These are phyloP conservation scores for Callocephalon fimbriatum DNA, from an alignment of 2,113 vertebrate species.

Conservation along the genomic window DNA sequence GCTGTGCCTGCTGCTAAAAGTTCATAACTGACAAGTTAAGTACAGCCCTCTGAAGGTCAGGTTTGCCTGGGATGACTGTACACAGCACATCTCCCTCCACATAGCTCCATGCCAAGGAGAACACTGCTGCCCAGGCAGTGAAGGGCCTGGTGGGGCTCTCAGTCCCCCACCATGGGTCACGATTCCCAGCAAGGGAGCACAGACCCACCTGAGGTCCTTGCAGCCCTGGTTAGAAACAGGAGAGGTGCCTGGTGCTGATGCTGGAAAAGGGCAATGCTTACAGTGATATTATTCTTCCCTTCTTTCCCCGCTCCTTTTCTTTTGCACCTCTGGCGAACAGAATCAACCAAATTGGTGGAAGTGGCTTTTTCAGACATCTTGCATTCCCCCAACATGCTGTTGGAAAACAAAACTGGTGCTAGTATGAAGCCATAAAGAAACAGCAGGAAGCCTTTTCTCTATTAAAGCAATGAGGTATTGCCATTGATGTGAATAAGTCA, in stretches of 20 bases:
- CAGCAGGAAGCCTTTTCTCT: not conserved
- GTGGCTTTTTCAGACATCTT: not conserved
- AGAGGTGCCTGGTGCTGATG: not conserved
- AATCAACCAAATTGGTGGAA: not conserved
- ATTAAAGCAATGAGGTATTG: not conserved
- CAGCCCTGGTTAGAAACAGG: not conserved
- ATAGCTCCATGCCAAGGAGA: not conserved
- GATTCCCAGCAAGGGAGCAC: not conserved
- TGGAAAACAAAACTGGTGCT: not conserved
- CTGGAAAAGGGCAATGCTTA: not conserved
- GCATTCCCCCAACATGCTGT: accelerated
- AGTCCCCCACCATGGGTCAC: not conserved
- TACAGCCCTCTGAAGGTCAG: not conserved
- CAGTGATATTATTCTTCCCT: not conserved
- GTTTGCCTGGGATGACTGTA: not conserved
- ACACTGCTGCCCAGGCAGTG: not conserved
- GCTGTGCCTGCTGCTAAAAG: not conserved
- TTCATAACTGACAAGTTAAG: not conserved
- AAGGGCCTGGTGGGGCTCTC: not conserved
- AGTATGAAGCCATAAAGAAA: not conserved
- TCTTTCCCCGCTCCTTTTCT: accelerated
- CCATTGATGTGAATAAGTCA: not conserved
- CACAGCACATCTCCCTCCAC: not conserved
- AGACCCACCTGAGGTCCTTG: not conserved
- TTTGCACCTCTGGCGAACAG: not conserved